These are phyloP conservation scores for Cheilinus undulatus DNA, from an alignment of 2,113 vertebrate species.

Conservation along the genomic window DNA sequence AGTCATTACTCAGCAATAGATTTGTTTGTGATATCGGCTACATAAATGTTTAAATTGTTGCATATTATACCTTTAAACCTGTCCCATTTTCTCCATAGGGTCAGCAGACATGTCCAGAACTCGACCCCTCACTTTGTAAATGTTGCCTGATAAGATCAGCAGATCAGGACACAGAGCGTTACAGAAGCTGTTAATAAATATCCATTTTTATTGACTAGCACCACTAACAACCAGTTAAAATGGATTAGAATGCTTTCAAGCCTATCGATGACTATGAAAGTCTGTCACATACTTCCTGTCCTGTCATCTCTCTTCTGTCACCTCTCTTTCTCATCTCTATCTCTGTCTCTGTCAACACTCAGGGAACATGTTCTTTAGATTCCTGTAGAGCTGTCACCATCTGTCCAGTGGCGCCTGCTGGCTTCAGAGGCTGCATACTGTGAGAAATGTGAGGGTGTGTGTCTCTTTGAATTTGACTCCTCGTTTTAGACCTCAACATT, in stretches of 20 bases:
- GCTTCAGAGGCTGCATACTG: slow-evolving; percentile 15
- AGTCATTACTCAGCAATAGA: too few species aligned
- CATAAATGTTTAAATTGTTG: too few species aligned
- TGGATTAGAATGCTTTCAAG: neutral
- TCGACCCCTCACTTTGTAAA: neutral
- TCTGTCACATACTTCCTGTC: neutral
- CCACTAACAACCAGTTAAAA: neutral
- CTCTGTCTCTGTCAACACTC: slow-evolving; percentile 26
- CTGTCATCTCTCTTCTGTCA: slow-evolving; percentile 11
- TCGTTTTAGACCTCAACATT: slow-evolving; percentile 16
- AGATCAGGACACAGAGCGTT: neutral
- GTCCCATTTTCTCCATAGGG: too few species aligned
- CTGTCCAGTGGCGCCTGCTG: slow-evolving; percentile 42
- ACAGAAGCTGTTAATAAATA: neutral
- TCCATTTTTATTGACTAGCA: neutral
- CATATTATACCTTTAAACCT: too few species aligned
- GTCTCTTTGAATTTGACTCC: slow-evolving; percentile 16
- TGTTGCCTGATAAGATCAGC: neutral
- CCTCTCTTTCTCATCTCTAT: slow-evolving; percentile 25
- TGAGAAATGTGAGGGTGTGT: neutral
- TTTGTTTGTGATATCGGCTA: too few species aligned
- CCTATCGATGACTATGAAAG: neutral
- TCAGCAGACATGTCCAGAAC: neutral
- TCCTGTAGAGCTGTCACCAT: slow-evolving; percentile 45
- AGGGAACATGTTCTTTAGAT: slow-evolving; percentile 40